These are phyloP conservation scores for Tanypteryx hageni DNA, from an alignment of 2,888 invertebrate species.

Conservation along the genomic window DNA sequence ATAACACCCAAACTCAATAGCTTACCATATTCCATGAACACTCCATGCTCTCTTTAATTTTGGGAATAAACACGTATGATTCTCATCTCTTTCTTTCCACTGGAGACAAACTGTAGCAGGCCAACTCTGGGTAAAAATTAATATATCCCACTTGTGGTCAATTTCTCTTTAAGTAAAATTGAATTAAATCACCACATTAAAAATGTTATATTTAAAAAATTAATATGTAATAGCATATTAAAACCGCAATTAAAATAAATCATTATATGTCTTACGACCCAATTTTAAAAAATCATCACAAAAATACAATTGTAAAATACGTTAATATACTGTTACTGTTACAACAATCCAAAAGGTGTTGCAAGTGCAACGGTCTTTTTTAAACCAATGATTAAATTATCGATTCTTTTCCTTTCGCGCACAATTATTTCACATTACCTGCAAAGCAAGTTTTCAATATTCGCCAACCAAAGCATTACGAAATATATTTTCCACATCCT, in stretches of 20 bases:
- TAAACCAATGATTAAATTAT: too few relatives aligned
- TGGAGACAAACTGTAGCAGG: constrained; percentile 84
- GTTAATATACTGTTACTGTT: too few relatives aligned
- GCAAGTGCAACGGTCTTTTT: too few relatives aligned
- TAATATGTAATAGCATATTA: too few relatives aligned
- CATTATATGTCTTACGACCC: too few relatives aligned
- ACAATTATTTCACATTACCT: not conserved
- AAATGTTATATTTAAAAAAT: too few relatives aligned
- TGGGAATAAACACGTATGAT: constrained; percentile 82
- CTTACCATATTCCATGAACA: constrained; percentile 86
- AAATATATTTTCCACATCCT: not conserved
- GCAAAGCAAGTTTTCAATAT: not conserved
- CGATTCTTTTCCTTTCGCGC: too few relatives aligned
- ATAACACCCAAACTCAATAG: not conserved
- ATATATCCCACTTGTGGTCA: constrained; percentile 82
- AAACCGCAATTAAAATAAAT: too few relatives aligned
- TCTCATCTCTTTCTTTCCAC: constrained; percentile 81
- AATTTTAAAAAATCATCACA: too few relatives aligned
- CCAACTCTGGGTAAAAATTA: constrained; percentile 90
- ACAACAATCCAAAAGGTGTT: too few relatives aligned
- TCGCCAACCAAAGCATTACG: not conserved
- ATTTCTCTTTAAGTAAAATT: constrained; percentile 13
- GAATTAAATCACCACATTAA: too few relatives aligned
- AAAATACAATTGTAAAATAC: too few relatives aligned
- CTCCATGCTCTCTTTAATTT: constrained; percentile 82